Base-by-base conservation (phyloP, 1,140 invertebrate species). In the Protaetia brevitarsis region DNA sequence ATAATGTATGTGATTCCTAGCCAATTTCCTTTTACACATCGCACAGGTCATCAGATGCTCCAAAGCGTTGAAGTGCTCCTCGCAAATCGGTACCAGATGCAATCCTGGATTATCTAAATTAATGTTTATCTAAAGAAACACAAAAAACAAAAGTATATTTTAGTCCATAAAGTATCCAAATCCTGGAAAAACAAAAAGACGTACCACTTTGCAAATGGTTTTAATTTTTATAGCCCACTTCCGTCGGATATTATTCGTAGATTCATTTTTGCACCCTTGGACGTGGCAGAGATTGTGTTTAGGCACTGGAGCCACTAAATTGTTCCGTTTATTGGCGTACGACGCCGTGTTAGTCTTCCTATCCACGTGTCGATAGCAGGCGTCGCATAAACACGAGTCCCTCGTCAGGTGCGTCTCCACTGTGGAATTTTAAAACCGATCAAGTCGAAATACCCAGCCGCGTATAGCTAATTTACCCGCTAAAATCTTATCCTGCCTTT, bases 331-430 rank as follows among this genome's bases (percentile, higher is more conserved):
- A 29, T 75, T 74, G 57, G 82, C 80, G 72, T 87, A 87, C 2
- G 83, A 83, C 0, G 83, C 84, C 66, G 82, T 85, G 77, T 87
- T 86, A 68, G 90, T 89, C 72, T 90, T 90, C 63, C 90, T 82
- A 78, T 92, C 90, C 21, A 93, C 88, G 74, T 91, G 90, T 0
- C 91, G 83, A 76, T 90, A 92, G 74, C 91, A 93, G 26, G 90
- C 90, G 76, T 93, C 91, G 76, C 91, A 93, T 19, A 93, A 80
- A 71, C 91, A 93, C 34, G 90, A 92, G 76, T 92, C 90, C 58
- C 87, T 86, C 0, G 88, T 90, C 7, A 92, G 78, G 72, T 91
- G 89, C 74, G 88, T 87, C 73, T 92, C 90, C 71, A 87, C 85
- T 89, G n/a, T n/a, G 72, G 70, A 77, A 74, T 7, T 5, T 2